A percentile compares a stretch with the other conserved stretches of the same genome.
Conservation (phyloP, 2,113 vertebrate genomes). For the Scomber colias region DNA sequence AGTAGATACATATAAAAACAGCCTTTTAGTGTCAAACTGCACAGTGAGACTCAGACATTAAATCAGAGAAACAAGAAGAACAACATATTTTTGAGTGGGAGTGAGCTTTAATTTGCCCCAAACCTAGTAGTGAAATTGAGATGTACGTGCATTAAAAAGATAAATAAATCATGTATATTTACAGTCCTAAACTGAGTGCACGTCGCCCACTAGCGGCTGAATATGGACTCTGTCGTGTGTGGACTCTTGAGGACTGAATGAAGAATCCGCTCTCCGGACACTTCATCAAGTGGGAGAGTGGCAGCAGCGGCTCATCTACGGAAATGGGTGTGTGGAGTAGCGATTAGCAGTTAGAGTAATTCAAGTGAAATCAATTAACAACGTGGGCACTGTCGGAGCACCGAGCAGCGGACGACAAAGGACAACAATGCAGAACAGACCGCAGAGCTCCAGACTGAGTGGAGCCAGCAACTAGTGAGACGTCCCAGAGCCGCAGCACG, state of each 20-base stretch:
- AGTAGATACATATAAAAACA: no score
- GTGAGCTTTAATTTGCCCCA: no score
- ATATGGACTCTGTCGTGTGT: not conserved
- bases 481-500: slow-evolving; percentile 81
- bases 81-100: no score
- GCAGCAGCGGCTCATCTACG: not conserved
- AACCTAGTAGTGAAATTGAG: not conserved
- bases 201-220: no score
- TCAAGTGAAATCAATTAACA: slow-evolving; percentile 21
- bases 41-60: no score
- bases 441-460: slow-evolving; percentile 79
- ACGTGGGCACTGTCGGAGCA: slow-evolving; percentile 2
- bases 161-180: not conserved
- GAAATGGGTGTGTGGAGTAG: slow-evolving; percentile 5
- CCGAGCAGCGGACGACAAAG: slow-evolving; percentile 55
- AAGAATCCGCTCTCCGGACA: slow-evolving; percentile 20
- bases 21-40: no score
- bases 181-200: not conserved
- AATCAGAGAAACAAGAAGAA: no score
- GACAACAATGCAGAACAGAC: slow-evolving; percentile 63
- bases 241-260: slow-evolving; percentile 12
- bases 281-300: not conserved
- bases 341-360: slow-evolving; percentile 1
- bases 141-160: no score
- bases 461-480: slow-evolving; percentile 85